These are phyloP conservation scores for Lethocerus indicus DNA, from an alignment of 1,140 invertebrate genomes.

Conservation along the genomic window DNA sequence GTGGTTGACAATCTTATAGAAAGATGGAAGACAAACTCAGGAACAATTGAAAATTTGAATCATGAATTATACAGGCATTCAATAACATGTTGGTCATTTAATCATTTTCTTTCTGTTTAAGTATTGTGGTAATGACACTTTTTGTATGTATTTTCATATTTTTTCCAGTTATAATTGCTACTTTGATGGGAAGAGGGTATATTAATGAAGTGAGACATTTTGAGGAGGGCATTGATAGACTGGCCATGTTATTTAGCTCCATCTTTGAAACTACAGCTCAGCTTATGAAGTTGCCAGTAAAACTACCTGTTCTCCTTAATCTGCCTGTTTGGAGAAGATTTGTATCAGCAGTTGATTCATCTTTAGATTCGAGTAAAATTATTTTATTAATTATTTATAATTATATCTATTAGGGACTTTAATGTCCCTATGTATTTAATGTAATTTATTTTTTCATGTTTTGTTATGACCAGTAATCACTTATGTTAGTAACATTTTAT, in stretches of 20 bases:
- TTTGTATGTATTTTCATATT: slow-evolving; percentile 2
- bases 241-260: slow-evolving; percentile 45
- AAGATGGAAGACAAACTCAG: slow-evolving; percentile 8
- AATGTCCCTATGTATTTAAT: neutral
- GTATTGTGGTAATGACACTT: neutral
- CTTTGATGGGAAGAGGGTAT: slow-evolving; percentile 42
- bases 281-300: slow-evolving; percentile 46
- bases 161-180: slow-evolving; percentile 42
- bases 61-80: slow-evolving; percentile 16
- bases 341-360: slow-evolving; percentile 39
- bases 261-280: slow-evolving; percentile 55
- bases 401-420: neutral
- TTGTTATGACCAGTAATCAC: neutral
- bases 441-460: neutral
- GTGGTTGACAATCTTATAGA: slow-evolving; percentile 11
- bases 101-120: neutral
- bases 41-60: slow-evolving; percentile 15
- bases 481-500: slow-evolving; percentile 7
- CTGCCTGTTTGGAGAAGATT: slow-evolving; percentile 58
- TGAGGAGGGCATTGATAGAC: slow-evolving; percentile 27
- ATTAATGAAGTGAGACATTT: slow-evolving; percentile 22
- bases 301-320: slow-evolving; percentile 39
- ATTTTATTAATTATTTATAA: neutral
- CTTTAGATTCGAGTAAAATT: slow-evolving; percentile 28
- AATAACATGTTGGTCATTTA: slow-evolving; percentile 15